Evolutionary conservation across 1,140 invertebrate genomes (phyloP).

Genomic region (Euwallacea similis): DNA sequence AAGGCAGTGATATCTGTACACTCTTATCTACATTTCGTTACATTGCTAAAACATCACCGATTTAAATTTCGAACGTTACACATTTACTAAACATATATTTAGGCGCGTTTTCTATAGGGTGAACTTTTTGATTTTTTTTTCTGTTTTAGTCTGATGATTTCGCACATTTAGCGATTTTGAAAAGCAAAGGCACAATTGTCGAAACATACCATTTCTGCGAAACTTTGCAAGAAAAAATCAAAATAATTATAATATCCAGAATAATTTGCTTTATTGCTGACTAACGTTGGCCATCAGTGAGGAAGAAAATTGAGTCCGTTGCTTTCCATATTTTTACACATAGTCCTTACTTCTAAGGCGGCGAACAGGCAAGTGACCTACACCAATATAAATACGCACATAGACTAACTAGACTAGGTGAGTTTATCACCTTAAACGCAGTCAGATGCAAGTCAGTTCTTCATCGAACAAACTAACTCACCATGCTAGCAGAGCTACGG

Average conservation of each 20-base stretch:
- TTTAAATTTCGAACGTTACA: conserved; percentile 19
- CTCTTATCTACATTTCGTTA: conserved; percentile 42
- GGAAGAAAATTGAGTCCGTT: conserved; percentile 32
- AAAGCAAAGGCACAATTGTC: conserved; percentile 36
- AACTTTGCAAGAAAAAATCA: neutral
- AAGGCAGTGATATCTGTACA: conserved; percentile 50
- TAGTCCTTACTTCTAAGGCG: conserved; percentile 31
- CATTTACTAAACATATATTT: conserved; percentile 30
- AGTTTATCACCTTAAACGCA: too few relatives aligned
- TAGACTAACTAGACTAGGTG: neutral
- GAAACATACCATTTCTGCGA: conserved; percentile 4
- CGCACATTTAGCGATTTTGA: conserved; percentile 29
- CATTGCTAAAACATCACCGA: conserved; percentile 27
- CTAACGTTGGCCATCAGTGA: neutral
- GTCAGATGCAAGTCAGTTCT: too few relatives aligned
- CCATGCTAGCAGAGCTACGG: neutral
- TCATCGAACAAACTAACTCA: too few relatives aligned
- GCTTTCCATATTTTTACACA: conserved; percentile 29
- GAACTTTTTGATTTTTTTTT: conserved; percentile 36
- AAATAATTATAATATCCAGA: too few relatives aligned
- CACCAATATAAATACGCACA: conserved; percentile 28
- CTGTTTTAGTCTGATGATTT: conserved; percentile 12
- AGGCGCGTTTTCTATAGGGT: conserved; percentile 24
- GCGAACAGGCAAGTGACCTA: conserved; percentile 30
- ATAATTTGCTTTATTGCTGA: too few relatives aligned